Percentiles rank a stretch among this genome's conserved stretches.
Conservation (phyloP, 2,797 vertebrate species). For the Poecilia wingei region DNA sequence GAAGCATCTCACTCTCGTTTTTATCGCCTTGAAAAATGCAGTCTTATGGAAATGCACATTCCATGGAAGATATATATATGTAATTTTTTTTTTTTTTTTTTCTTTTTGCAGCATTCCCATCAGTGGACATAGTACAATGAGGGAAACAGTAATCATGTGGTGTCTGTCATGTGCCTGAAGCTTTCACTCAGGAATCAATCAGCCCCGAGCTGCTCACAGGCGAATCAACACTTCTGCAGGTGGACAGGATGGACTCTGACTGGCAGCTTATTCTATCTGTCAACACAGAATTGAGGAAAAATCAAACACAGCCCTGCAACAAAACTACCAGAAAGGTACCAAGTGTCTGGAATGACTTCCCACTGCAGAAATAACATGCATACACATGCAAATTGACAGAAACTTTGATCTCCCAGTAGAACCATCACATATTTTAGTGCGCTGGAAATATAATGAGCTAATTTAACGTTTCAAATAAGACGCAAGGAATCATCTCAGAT, state of each 20-base stretch:
- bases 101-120: constrained; percentile 17
- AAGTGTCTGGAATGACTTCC: constrained; percentile 16
- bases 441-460: constrained; percentile 15
- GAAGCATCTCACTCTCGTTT: constrained; percentile 62
- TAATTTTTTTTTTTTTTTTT: constrained; percentile 19
- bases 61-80: background rate
- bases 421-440: constrained; percentile 10
- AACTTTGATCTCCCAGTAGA: constrained; percentile 8
- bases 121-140: constrained; percentile 46
- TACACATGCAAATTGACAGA: constrained; percentile 2
- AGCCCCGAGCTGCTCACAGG: constrained; percentile 64
- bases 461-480: constrained; percentile 25
- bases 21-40: constrained; percentile 33
- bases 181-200: constrained; percentile 72
- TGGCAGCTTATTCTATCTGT: constrained; percentile 71
- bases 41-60: constrained; percentile 9
- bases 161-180: constrained; percentile 72
- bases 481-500: constrained; percentile 16
- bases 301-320: constrained; percentile 38
- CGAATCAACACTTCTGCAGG: constrained; percentile 70
- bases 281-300: constrained; percentile 57
- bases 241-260: constrained; percentile 58
- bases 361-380: constrained; percentile 8
- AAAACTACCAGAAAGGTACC: constrained; percentile 22
- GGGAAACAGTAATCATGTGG: constrained; percentile 68